Evolutionary conservation across 2,888 invertebrate genomes (phyloP).

Genomic region (Drosophila algonquin): DNA sequence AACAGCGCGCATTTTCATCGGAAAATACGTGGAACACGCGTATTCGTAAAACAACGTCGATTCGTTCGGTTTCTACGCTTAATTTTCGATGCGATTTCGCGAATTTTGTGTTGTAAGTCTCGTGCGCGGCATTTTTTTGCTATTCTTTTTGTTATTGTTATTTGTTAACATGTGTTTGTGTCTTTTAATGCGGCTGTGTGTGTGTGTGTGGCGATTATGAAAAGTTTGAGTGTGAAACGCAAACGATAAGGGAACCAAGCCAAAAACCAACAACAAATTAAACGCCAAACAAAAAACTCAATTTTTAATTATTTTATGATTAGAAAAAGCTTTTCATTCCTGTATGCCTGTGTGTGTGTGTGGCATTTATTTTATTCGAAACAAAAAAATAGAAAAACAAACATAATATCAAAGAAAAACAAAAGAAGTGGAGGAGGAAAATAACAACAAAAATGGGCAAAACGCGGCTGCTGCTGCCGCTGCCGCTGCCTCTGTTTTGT

Average conservation of each 20-base stretch:
- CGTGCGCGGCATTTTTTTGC: slow-evolving; percentile 33
- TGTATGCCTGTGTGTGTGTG: slow-evolving; percentile 40
- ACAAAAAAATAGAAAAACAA: slow-evolving; percentile 20
- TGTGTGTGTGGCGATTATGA: slow-evolving; percentile 28
- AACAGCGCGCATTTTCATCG: no score
- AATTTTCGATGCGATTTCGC: slow-evolving; percentile 53
- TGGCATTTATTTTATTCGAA: slow-evolving; percentile 52
- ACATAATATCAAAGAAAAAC: slow-evolving; percentile 35
- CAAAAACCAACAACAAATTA: slow-evolving; percentile 14
- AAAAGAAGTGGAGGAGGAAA: slow-evolving; percentile 13
- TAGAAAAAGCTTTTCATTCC: slow-evolving; percentile 54
- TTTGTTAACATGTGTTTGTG: slow-evolving; percentile 1
- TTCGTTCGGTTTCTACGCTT: slow-evolving; percentile 26
- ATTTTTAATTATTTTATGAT: slow-evolving; percentile 44
- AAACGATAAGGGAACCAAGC: not conserved
- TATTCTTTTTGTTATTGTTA: slow-evolving; percentile 49
- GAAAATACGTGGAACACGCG: no score
- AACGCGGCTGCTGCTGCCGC: slow-evolving; percentile 12
- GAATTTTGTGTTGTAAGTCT: slow-evolving; percentile 33
- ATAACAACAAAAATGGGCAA: slow-evolving; percentile 19
- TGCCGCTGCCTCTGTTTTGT: slow-evolving; percentile 18
- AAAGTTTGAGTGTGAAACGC: slow-evolving; percentile 52
- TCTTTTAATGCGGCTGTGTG: slow-evolving; percentile 13
- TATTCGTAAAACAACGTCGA: not conserved
- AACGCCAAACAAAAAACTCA: slow-evolving; percentile 36